Conservation (phyloP, 64 coral and sea anemone species). For the Orbicella faveolata region DNA sequence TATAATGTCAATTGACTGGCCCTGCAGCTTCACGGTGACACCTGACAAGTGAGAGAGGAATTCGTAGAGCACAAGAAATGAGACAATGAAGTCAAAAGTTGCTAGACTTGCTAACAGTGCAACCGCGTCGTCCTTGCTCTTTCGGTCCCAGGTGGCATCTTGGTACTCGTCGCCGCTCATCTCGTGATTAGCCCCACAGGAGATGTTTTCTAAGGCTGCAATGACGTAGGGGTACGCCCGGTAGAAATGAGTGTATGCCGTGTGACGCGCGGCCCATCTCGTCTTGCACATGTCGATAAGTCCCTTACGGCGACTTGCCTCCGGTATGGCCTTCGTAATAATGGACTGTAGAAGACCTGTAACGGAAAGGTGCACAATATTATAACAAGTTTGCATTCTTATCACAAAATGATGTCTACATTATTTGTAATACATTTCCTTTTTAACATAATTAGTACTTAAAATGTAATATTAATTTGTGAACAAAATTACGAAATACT, state of each 20-base stretch:
- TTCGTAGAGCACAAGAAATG: constrained; percentile 73
- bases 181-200: constrained; percentile 55
- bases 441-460: constrained; percentile 22
- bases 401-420: constrained; percentile 26
- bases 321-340: constrained; percentile 54
- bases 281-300: constrained; percentile 77
- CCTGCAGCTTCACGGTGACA: constrained; percentile 69
- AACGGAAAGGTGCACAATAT: constrained; percentile 31
- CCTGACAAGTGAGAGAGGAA: constrained; percentile 67
- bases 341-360: constrained; percentile 74
- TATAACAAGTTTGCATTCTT: constrained; percentile 36
- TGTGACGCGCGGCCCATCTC: constrained; percentile 71
- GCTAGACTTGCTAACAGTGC: constrained; percentile 65
- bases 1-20: constrained; percentile 60
- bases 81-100: constrained; percentile 66
- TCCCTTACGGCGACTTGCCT: constrained; percentile 54
- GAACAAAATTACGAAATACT: constrained; percentile 23
- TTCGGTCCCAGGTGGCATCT: constrained; percentile 56
- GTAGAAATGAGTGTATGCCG: constrained; percentile 74
- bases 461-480: constrained; percentile 33
- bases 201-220: constrained; percentile 55
- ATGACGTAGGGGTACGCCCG: constrained; percentile 50
- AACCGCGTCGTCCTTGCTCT: constrained; percentile 71
- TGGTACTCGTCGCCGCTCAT: constrained; percentile 42
- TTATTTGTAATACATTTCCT: constrained; percentile 26